A percentile compares a stretch with the other conserved stretches of the same genome.
Conservation (phyloP, 2,797 vertebrate genomes). For the Brachymystax lenok region DNA sequence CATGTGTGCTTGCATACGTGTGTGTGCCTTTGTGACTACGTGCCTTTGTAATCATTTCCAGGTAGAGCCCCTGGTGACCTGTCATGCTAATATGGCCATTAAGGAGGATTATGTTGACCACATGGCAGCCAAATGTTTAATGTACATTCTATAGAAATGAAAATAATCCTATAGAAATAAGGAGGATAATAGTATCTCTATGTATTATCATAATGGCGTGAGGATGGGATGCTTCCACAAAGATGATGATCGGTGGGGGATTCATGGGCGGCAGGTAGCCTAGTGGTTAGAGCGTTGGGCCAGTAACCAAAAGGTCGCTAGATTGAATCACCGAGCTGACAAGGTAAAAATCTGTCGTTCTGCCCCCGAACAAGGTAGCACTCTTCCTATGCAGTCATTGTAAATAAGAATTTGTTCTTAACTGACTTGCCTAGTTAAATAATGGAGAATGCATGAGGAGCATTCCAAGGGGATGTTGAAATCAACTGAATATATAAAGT, state of each 20-base stretch:
- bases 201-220: slow-evolving; percentile 21
- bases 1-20: slow-evolving; percentile 4
- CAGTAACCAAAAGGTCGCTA: too few species aligned
- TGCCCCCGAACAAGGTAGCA: too few species aligned
- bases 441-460: not conserved
- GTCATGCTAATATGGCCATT: slow-evolving; percentile 54
- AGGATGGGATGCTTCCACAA: slow-evolving; percentile 3
- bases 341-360: too few species aligned
- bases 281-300: too few species aligned
- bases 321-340: too few species aligned
- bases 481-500: slow-evolving; percentile 3
- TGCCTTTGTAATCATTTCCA: slow-evolving; percentile 46
- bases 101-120: slow-evolving; percentile 45
- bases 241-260: not conserved
- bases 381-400: too few species aligned
- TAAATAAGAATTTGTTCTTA: too few species aligned
- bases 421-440: too few species aligned
- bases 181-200: slow-evolving; percentile 15
- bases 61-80: slow-evolving; percentile 46
- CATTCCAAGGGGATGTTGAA: not conserved
- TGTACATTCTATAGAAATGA: slow-evolving; percentile 23
- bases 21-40: slow-evolving; percentile 30
- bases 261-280: not conserved
- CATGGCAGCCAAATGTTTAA: slow-evolving; percentile 35
- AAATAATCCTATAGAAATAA: slow-evolving; percentile 29